Evolutionary conservation across 2,888 invertebrate genomes (phyloP).

Genomic region (Macrophya alboannulata): DNA sequence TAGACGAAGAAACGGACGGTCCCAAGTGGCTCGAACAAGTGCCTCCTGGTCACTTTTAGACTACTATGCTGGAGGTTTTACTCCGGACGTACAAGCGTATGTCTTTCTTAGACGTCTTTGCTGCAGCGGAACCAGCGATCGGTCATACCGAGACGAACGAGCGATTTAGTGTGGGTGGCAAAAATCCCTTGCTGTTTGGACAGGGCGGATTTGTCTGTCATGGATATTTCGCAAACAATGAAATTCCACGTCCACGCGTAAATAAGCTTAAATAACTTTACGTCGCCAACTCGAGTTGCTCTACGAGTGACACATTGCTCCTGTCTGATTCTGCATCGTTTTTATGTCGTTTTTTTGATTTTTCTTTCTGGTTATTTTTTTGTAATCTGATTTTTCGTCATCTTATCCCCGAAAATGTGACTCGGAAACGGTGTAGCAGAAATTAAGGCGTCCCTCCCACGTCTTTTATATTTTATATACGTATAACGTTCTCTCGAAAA

Average conservation of each 20-base stretch:
- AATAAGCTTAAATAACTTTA: constrained; percentile 23
- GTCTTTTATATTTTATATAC: neutral
- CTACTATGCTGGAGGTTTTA: constrained; percentile 2
- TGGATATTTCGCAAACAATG: constrained; percentile 55
- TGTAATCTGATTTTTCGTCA: neutral
- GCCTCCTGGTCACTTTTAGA: constrained; percentile 50
- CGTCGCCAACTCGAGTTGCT: neutral
- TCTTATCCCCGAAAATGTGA: neutral
- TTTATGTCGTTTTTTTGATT: neutral
- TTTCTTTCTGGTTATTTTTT: neutral
- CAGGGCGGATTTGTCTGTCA: constrained; percentile 56
- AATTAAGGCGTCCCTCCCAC: neutral
- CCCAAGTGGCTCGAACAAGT: constrained; percentile 56
- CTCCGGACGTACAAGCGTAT: neutral
- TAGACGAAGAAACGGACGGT: constrained; percentile 42
- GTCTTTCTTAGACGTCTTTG: constrained; percentile 27
- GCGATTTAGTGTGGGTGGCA: constrained; percentile 51
- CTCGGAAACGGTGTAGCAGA: neutral
- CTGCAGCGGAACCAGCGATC: constrained; percentile 22
- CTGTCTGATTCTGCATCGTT: too few species aligned
- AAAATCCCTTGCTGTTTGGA: constrained; percentile 49
- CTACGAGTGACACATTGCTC: neutral
- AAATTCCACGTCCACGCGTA: constrained; percentile 27
- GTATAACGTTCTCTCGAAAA: constrained; percentile 6
- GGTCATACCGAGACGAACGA: constrained; percentile 51